Evolutionary conservation across 1,140 invertebrate species (phyloP), one percentile per base, ranked within the genome.

Genomic region (Aphelinus certus): DNA sequence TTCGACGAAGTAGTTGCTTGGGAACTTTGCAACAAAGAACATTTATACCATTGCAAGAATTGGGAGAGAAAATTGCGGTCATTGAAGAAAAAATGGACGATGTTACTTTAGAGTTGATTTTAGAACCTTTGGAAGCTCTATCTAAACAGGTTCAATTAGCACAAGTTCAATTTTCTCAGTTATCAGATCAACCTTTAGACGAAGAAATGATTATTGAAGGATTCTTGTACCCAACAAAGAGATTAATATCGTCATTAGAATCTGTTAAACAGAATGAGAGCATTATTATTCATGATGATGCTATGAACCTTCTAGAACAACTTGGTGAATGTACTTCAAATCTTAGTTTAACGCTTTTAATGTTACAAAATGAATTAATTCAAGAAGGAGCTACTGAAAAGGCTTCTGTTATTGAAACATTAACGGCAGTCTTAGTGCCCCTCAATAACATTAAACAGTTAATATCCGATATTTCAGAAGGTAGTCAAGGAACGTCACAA

Each of bases 151-250:
- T 88, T 46, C 77, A 81, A 3, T 48, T 83, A 43, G 73, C 83
- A 0, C 78, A 83, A 64, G 78, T 70, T 0, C 81, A 86, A 58
- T 80, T 86, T 55, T 74, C 76, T 61, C 77, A 83, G 58, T 72
- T 78, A 9, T 71, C 55, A 5, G 80, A 79, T 64, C 82, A 84
- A 69, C 58, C 77, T 2, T 64, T 85, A 7, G 84, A 86, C 46
- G 85, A 85, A 64, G 86, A 86, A 69, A 82, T 80, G 0, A 84
- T 87, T 26, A 77, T 87, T 4, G 85, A 88, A 79, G 84, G 82
- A 47, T 86, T 88, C 60, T 62, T 87, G 55, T 85, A 83, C 77
- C 85, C 86, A 7, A 76, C 80, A 1, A 85, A 87, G 80, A 78
- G 79, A 56, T 79, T 88, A 60, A 55, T 77, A 2, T 81, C 79